These are phyloP conservation scores for Gallinago nigripennis DNA, from an alignment of 2,797 vertebrate genomes.

Conservation along the genomic window DNA sequence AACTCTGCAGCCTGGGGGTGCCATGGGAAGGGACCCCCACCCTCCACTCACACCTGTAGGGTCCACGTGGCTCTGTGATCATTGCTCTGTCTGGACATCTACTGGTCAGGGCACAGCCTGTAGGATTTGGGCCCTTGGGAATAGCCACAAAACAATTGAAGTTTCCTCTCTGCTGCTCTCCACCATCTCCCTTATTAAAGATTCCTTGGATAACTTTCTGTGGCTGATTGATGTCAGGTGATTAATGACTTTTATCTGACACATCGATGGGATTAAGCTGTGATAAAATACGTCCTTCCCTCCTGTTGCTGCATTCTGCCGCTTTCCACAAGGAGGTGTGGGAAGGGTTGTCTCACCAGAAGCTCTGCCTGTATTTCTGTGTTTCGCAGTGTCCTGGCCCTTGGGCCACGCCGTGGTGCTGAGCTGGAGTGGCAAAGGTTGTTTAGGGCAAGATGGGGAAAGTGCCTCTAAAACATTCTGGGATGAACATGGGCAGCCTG, in stretches of 20 bases:
- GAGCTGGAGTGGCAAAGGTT: neutral
- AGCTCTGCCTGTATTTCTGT: neutral
- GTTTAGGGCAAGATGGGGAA: neutral
- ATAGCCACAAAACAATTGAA: neutral
- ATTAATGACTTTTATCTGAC: slow-evolving; percentile 46
- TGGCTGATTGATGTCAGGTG: slow-evolving; percentile 28
- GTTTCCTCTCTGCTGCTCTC: neutral
- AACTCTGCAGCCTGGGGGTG: neutral
- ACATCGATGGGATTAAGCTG: neutral
- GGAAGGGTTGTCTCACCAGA: neutral
- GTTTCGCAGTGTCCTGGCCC: neutral
- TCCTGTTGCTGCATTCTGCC: neutral
- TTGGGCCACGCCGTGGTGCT: neutral
- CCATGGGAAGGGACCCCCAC: neutral
- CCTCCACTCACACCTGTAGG: accelerated
- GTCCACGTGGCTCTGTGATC: neutral
- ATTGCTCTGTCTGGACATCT: neutral
- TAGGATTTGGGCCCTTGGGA: neutral
- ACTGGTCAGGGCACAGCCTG: accelerated
- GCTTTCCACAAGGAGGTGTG: neutral
- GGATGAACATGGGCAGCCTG: neutral
- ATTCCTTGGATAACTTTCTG: neutral
- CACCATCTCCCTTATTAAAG: neutral
- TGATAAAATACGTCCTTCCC: neutral
- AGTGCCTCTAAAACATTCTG: neutral